Conservation (phyloP, 2,113 vertebrate species). For the Narcine bancroftii region DNA sequence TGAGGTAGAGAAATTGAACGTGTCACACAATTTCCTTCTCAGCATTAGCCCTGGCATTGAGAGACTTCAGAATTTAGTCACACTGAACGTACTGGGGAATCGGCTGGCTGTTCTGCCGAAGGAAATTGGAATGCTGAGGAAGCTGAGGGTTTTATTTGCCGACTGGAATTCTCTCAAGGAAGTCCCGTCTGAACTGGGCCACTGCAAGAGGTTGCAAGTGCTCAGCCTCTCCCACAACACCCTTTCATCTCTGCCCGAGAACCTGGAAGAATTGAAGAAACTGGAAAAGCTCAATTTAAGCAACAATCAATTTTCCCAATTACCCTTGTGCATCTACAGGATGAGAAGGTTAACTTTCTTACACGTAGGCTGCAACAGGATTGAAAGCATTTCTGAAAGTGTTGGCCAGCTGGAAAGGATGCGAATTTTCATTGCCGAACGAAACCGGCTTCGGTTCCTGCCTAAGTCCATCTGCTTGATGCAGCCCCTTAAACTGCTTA, state of each 20-base stretch:
- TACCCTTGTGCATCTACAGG: conserved; percentile 77
- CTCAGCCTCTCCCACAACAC: conserved; percentile 83
- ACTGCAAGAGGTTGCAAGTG: conserved; percentile 74
- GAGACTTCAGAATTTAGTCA: conserved; percentile 70
- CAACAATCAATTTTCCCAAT: conserved; percentile 74
- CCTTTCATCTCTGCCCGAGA: conserved; percentile 68
- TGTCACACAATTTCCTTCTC: conserved; percentile 75
- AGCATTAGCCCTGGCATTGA: conserved; percentile 65
- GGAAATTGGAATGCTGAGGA: conserved; percentile 74
- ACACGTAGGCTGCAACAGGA: conserved; percentile 77
- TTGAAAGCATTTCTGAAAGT: conserved; percentile 81
- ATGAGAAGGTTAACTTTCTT: conserved; percentile 78
- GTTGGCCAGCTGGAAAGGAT: conserved; percentile 74
- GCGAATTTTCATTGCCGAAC: conserved; percentile 82
- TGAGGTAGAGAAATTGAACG: conserved; percentile 83
- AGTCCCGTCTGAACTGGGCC: conserved; percentile 75
- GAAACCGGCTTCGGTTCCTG: conserved; percentile 71
- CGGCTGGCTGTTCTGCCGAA: conserved; percentile 69
- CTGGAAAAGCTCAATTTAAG: conserved; percentile 86
- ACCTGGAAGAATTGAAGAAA: conserved; percentile 59
- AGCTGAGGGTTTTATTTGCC: conserved; percentile 76
- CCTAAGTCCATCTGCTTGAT: conserved; percentile 74
- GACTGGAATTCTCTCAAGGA: conserved; percentile 78
- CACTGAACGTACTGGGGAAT: conserved; percentile 81
- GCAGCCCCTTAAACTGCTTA: conserved; percentile 72